A percentile compares a stretch with the other conserved stretches of the same genome.
Evolutionary conservation across 2,888 invertebrate species (phyloP).

Genomic region (Melieria omissa): DNA sequence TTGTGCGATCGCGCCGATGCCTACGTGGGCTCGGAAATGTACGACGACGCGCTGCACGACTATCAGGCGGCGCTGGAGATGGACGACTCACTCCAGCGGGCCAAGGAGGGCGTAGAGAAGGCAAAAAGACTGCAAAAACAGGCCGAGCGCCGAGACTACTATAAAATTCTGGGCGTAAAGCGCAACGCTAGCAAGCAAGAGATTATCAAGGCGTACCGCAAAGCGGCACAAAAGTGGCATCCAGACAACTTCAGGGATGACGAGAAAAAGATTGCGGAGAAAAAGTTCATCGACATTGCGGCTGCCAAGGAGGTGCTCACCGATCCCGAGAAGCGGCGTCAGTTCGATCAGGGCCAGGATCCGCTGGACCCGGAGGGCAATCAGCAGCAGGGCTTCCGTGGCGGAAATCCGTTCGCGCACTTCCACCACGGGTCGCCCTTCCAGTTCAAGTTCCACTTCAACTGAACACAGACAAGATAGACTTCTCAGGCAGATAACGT

Average conservation of each 20-base stretch:
- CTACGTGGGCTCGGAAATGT: conserved; percentile 88
- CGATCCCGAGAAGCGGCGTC: conserved; percentile 90
- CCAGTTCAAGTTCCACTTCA: conserved; percentile 98
- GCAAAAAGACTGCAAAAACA: conserved; percentile 94
- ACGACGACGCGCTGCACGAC: conserved; percentile 90
- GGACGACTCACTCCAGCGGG: conserved; percentile 81
- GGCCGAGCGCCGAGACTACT: conserved; percentile 94
- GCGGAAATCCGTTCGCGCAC: conserved; percentile 83
- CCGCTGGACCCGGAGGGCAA: conserved; percentile 92
- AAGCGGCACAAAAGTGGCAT: conserved; percentile 98
- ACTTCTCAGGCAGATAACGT: conserved; percentile 16
- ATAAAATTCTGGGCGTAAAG: conserved; percentile 85
- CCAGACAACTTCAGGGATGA: conserved; percentile 93
- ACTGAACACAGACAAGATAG: conserved; percentile 68
- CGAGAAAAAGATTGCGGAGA: conserved; percentile 94
- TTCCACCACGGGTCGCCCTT: conserved; percentile 90
- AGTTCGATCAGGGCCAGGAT: conserved; percentile 95
- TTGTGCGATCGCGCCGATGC: conserved; percentile 95
- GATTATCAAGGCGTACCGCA: conserved; percentile 95
- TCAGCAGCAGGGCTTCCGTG: conserved; percentile 69
- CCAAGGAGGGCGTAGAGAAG: conserved; percentile 87
- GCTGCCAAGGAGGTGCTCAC: conserved; percentile 96
- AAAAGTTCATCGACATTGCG: conserved; percentile 98
- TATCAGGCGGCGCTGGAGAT: conserved; percentile 87
- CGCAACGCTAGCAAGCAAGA: conserved; percentile 91